Base-by-base conservation (phyloP, 1,140 invertebrate genomes). In the Scaptomyza montana region DNA sequence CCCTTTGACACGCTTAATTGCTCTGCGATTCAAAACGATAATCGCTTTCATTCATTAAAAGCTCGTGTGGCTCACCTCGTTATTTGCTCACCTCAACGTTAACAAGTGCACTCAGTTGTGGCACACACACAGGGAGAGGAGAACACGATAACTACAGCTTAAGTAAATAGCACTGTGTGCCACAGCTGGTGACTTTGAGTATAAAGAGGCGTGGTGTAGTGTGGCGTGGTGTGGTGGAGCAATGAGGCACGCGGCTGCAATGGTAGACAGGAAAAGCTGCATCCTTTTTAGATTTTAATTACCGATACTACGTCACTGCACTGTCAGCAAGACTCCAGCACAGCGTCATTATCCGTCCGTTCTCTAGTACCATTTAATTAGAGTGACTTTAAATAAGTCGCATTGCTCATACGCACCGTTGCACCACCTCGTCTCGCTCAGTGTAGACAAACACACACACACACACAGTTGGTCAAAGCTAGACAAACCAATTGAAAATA, bases 261-360 rank as follows among this genome's bases (percentile, higher is more conserved):
- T 10, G 49, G 16, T 28, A 41, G 66, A 74, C 59, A 79, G 68
- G 56, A 70, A 67, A 68, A 71, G 51, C 68, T 72, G 84, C 46
- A 70, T 79, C 49, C 80, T 79, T 89, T 86, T 84, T 78, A 89
- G 84, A 89, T 89, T 89, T 89, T 84, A 89, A 89, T 89, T 89
- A 87, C 74, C 85, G 84, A 89, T 89, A 84, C 68, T 77, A 73
- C 72, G 64, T 53, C 56, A 43, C n/a, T 30, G 69, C 74, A 65
- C 53, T 69, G 54, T 56, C 57, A 67, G 68, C 81, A 80, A 39
- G 63, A 53, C 47, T 36, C 62, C 49, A 53, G 2, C 7, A 12
- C 30, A 33, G 30, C 67, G 70, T 53, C 54, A 61, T 47, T 77
- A 70, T 33, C 71, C 21, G 7, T 36, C 8, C 33, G 33, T 68